Conservation (phyloP, 2,113 vertebrate species). For the Ondatra zibethicus region DNA sequence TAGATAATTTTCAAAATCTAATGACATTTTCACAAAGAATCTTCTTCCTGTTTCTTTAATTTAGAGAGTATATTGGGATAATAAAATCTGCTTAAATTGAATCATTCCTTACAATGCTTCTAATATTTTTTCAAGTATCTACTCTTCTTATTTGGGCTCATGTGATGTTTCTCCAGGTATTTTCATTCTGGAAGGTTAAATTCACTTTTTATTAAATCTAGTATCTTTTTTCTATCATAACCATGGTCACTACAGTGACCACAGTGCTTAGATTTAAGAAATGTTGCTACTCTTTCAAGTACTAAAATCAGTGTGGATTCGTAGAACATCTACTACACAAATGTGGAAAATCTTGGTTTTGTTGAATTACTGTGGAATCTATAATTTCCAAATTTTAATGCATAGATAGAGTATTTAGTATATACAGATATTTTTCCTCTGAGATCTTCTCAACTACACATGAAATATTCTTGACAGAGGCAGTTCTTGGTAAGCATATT, state of each 20-base stretch:
- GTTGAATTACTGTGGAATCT: neutral
- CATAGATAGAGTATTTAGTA: neutral
- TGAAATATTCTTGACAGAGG: neutral
- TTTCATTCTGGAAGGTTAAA: neutral
- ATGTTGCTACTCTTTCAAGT: neutral
- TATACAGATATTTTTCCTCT: neutral
- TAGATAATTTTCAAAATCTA: slow-evolving; percentile 1
- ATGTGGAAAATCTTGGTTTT: neutral
- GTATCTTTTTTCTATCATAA: neutral
- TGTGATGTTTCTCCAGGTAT: neutral
- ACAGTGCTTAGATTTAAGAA: neutral
- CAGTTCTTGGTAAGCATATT: neutral
- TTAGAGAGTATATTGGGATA: neutral
- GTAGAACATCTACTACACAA: neutral
- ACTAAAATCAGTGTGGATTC: neutral
- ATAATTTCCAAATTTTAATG: neutral
- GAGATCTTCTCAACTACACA: neutral
- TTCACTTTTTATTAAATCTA: neutral
- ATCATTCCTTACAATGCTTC: neutral
- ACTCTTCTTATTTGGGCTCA: neutral
- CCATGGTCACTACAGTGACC: neutral
- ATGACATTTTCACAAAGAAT: neutral
- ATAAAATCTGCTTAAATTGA: neutral
- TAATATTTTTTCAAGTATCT: neutral
- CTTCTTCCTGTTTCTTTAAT: neutral